Conservation (phyloP, 1,140 invertebrate species). For the Linepithema humile region DNA sequence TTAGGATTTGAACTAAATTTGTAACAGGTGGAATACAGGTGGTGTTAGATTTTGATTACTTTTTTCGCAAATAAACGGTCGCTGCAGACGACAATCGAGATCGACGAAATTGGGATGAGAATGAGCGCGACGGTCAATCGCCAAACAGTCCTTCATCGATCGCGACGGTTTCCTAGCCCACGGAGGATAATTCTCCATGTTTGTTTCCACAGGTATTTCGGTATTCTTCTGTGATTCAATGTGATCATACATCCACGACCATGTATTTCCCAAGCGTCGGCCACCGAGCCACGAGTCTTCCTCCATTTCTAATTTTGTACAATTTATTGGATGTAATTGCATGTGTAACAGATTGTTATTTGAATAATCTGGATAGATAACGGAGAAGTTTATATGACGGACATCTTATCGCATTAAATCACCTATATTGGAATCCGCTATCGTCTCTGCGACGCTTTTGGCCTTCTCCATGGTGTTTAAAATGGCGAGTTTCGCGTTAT, state of each 20-base stretch:
- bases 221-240: conserved; percentile 44
- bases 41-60: conserved; percentile 48
- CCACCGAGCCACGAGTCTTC: conserved; percentile 72
- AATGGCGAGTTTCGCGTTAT: conserved; percentile 65
- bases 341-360: too few species aligned
- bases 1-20: too few species aligned
- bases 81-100: conserved; percentile 69
- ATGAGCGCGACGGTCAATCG: conserved; percentile 63
- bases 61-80: conserved; percentile 73
- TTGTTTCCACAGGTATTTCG: conserved; percentile 57
- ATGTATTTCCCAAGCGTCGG: conserved; percentile 62
- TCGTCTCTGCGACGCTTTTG: conserved; percentile 45
- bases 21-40: too few species aligned
- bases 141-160: conserved; percentile 72
- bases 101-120: conserved; percentile 71
- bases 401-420: not conserved
- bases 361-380: too few species aligned
- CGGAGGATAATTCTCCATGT: conserved; percentile 69
- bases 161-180: conserved; percentile 66
- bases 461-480: conserved; percentile 70
- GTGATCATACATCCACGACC: conserved; percentile 68
- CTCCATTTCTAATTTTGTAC: conserved; percentile 61
- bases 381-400: not conserved
- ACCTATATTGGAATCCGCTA: conserved; percentile 73
- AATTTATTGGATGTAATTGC: not conserved